These are phyloP conservation scores for Nibea coibor DNA, from an alignment of 2,113 vertebrate species.

Conservation along the genomic window DNA sequence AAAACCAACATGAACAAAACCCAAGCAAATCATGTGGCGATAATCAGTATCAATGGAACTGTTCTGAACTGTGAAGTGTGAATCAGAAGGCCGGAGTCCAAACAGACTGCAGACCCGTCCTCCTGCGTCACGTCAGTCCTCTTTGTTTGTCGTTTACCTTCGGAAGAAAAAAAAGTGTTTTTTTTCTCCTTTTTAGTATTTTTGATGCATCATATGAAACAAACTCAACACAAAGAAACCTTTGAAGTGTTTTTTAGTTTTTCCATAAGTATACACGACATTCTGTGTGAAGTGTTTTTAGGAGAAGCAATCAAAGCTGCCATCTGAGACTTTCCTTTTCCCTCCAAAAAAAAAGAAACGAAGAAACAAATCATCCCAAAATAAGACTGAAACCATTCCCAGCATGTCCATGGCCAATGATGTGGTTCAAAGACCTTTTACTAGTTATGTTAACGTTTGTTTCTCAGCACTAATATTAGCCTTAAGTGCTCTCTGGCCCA, in stretches of 20 bases:
- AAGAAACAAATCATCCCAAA: constrained; percentile 66
- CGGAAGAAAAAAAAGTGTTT: constrained; percentile 19
- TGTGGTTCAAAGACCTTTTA: constrained; percentile 78
- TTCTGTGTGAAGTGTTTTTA: constrained; percentile 75
- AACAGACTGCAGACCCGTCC: constrained; percentile 76
- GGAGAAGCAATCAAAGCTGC: constrained; percentile 84
- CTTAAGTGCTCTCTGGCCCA: constrained; percentile 86
- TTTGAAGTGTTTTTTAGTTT: constrained; percentile 67
- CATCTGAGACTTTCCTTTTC: constrained; percentile 77
- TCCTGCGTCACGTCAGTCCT: constrained; percentile 62
- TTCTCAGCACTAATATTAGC: constrained; percentile 86
- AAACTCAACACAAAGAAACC: constrained; percentile 70
- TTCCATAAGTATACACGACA: constrained; percentile 67
- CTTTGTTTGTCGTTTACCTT: constrained; percentile 38
- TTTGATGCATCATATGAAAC: constrained; percentile 54
- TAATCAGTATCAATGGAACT: constrained; percentile 84
- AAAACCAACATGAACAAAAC: constrained; percentile 83
- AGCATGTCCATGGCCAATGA: constrained; percentile 79
- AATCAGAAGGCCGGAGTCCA: constrained; percentile 79
- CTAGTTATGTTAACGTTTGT: constrained; percentile 71
- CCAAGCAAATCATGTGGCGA: constrained; percentile 87
- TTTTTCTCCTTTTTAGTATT: constrained; percentile 60
- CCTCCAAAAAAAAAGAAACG: constrained; percentile 41
- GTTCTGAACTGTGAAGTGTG: constrained; percentile 80
- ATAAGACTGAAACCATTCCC: constrained; percentile 79